Evolutionary conservation across 2,888 invertebrate species (phyloP).

Genomic region (Hydropsyche betteni): DNA sequence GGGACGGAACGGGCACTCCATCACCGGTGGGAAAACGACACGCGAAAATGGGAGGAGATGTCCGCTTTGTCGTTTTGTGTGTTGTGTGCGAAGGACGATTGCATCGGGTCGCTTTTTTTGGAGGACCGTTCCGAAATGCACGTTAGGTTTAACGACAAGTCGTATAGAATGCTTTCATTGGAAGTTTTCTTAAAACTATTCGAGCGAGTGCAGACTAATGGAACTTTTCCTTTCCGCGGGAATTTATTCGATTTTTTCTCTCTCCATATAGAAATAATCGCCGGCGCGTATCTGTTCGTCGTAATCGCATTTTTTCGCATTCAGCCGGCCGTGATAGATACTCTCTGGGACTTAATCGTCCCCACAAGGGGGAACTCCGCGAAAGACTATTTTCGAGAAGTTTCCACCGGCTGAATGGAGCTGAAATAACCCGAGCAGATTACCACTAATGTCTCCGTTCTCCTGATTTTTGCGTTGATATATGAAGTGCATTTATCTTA

Average conservation of each 20-base stretch:
- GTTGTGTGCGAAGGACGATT: too few relatives aligned
- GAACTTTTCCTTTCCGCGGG: neutral
- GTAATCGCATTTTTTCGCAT: slow-evolving; percentile 26
- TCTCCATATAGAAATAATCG: too few relatives aligned
- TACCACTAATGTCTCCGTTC: slow-evolving; percentile 32
- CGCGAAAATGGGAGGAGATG: too few relatives aligned
- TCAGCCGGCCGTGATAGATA: slow-evolving; percentile 29
- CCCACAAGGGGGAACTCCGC: slow-evolving; percentile 12
- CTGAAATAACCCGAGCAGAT: slow-evolving; percentile 35
- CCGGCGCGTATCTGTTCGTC: slow-evolving; percentile 12
- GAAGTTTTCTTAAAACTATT: neutral
- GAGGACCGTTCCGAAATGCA: too few relatives aligned
- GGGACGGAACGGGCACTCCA: too few relatives aligned
- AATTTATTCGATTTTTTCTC: too few relatives aligned
- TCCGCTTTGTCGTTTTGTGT: too few relatives aligned
- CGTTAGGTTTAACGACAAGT: too few relatives aligned
- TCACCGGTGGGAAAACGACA: too few relatives aligned
- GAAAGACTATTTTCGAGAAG: slow-evolving; percentile 19
- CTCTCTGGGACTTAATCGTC: slow-evolving; percentile 34
- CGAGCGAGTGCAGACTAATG: too few relatives aligned
- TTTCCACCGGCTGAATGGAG: slow-evolving; percentile 21
- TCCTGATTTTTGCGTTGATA: slow-evolving; percentile 31
- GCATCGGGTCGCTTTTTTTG: too few relatives aligned
- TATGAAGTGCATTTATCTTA: slow-evolving; percentile 33
- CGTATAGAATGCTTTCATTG: too few relatives aligned